Evolutionary conservation across 2,113 vertebrate species (phyloP), one percentile per base, ranked within the genome.

Genomic region (Sander lucioperca): DNA sequence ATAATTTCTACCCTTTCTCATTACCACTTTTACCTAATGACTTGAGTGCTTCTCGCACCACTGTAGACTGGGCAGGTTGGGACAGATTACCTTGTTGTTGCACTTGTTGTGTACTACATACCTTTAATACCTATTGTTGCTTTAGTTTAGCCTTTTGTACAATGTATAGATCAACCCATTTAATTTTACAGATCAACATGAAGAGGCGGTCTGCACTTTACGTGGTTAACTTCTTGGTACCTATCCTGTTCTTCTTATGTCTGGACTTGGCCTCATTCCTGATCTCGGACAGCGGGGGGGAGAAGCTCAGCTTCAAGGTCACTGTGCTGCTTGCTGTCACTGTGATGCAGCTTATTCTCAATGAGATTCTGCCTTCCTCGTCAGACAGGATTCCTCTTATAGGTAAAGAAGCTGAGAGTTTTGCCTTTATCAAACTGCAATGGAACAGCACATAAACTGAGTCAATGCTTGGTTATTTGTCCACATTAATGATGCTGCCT

Each of bases 201-300:
- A 80, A 91, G 80, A 93, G 96, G 63, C 81, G 90, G 25, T 88
- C 96, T 1, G 74, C 86, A 5, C 92, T 97, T 33, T 96, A 97
- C 5, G 36, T 96, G 1, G 67, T 94, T 59, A 96, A 95, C 91
- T 93, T 97, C 85, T 83, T 97, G 68, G 53, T 96, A 21, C 96
- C 96, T 0, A 73, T 95, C 0, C 76, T 95, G 0, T 93, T 94
- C 74, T 93, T 97, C 76, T 80, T 96, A 10, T 56, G 89, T 65
- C 87, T 97, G 93, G 96, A 97, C 39, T 79, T 96, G 86, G 85
- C 93, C 14, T 95, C 96, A 71, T 61, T 96, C 87, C 88, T 96
- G 4, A 95, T 96, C 61, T 92, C 95, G 33, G 94, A 95, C 68
- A 75, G 48, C 3, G 88, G 93, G 0, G 93, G 94, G 8, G 96